phyloP scores from a whole-genome alignment of 2,888 invertebrate genomes.

The Scelioninae gen. 2 region DNA sequence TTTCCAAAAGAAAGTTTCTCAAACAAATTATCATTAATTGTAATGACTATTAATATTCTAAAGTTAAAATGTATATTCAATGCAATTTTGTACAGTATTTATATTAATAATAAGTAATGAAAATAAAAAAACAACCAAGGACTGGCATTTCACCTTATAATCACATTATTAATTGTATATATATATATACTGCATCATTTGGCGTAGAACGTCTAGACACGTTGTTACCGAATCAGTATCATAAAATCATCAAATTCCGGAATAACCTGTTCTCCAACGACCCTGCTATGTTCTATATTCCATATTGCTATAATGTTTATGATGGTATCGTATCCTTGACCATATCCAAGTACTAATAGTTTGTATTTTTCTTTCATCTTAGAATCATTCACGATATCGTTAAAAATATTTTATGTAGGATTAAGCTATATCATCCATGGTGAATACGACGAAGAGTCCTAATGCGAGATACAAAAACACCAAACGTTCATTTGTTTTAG shows the following conservation, averaged over 20 bases:
- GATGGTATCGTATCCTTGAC: constrained; percentile 37
- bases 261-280: constrained; percentile 32
- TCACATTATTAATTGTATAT: too few relatives aligned
- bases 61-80: too few relatives aligned
- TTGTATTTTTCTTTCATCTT: constrained; percentile 12
- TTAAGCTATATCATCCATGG: constrained; percentile 36
- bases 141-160: too few relatives aligned
- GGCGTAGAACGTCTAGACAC: constrained; percentile 21
- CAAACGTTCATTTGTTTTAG: constrained; percentile 26
- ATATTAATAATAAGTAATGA: too few relatives aligned
- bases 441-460: constrained; percentile 41
- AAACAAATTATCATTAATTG: too few relatives aligned
- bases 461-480: constrained; percentile 46
- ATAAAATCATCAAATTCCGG: constrained; percentile 18
- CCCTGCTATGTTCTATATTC: constrained; percentile 58
- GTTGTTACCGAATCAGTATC: constrained; percentile 10
- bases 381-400: constrained; percentile 30
- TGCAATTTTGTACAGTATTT: too few relatives aligned
- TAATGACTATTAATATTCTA: too few relatives aligned
- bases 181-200: too few relatives aligned
- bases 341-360: constrained; percentile 33
- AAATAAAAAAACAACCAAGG: too few relatives aligned
- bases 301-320: constrained; percentile 61
- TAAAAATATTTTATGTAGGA: constrained; percentile 33
- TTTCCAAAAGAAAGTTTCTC: too few relatives aligned